Conservation (phyloP, 2,888 invertebrate species). For the Crepidodera aurea region DNA sequence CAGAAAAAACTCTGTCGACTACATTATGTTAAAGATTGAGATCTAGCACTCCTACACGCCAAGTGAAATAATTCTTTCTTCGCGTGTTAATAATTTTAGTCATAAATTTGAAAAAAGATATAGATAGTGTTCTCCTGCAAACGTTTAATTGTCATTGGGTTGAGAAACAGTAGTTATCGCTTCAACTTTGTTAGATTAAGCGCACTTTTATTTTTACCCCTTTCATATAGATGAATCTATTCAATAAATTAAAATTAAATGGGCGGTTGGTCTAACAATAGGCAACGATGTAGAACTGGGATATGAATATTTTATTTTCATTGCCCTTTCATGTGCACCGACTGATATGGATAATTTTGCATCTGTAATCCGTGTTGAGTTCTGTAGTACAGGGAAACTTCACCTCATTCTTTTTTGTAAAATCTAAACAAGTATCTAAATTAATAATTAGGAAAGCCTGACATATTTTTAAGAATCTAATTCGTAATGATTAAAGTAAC, state of each 20-base stretch:
- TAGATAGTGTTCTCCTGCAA: slow-evolving; percentile 12
- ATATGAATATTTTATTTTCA: slow-evolving; percentile 2
- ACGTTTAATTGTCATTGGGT: slow-evolving; percentile 20
- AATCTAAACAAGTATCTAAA: too few species aligned
- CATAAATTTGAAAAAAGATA: slow-evolving; percentile 16
- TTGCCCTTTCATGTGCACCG: neutral
- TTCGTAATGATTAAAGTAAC: too few species aligned
- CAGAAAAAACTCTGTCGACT: neutral
- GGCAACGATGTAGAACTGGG: neutral
- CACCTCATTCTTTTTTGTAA: too few species aligned
- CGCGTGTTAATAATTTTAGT: slow-evolving; percentile 15
- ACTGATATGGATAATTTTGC: neutral
- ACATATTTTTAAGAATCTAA: too few species aligned
- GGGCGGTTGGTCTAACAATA: neutral
- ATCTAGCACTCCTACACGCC: neutral
- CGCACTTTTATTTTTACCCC: neutral
- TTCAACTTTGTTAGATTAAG: neutral
- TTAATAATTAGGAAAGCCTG: too few species aligned
- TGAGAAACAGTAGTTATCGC: slow-evolving; percentile 9
- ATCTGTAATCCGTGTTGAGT: neutral
- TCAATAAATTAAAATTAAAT: neutral
- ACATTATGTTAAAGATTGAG: neutral
- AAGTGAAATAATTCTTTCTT: slow-evolving; percentile 2
- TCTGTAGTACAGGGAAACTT: too few species aligned
- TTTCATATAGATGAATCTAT: neutral